phyloP scores from a whole-genome alignment of 2,113 vertebrate species.

The Columbina picui region DNA sequence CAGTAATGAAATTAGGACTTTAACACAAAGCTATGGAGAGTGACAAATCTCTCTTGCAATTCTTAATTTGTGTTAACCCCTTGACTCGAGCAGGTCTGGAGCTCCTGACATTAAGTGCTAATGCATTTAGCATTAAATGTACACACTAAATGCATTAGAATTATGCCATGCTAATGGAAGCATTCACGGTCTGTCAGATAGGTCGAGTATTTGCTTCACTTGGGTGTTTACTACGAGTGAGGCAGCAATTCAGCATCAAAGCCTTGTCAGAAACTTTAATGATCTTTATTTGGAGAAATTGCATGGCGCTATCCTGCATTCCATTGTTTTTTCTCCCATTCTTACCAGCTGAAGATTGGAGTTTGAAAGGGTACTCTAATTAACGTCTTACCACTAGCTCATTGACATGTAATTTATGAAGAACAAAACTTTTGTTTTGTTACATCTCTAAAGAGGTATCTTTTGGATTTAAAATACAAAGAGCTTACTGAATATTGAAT shows the following conservation, averaged over 20 bases:
- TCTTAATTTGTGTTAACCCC: slow-evolving; percentile 66
- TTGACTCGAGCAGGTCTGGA: slow-evolving; percentile 42
- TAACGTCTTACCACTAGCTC: not conserved
- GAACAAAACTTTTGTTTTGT: not conserved
- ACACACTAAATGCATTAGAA: slow-evolving; percentile 43
- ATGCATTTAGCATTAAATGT: slow-evolving; percentile 67
- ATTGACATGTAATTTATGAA: not conserved
- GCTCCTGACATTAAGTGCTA: slow-evolving; percentile 66
- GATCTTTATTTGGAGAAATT: slow-evolving; percentile 9
- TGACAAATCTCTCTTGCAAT: slow-evolving; percentile 53
- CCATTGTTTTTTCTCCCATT: not conserved
- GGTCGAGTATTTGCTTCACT: slow-evolving; percentile 29
- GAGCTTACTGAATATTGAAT: not conserved
- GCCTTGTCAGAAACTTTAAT: slow-evolving; percentile 17
- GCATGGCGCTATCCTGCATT: not conserved
- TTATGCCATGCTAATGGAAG: slow-evolving; percentile 51
- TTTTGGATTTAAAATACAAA: not conserved
- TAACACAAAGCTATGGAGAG: slow-evolving; percentile 47
- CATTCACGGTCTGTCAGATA: slow-evolving; percentile 41
- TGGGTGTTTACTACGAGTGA: slow-evolving; percentile 11
- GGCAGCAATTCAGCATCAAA: slow-evolving; percentile 8
- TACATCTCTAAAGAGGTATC: not conserved
- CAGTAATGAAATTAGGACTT: slow-evolving; percentile 55
- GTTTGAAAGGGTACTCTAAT: not conserved
- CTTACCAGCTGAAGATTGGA: not conserved